A percentile compares a stretch with the other conserved stretches of the same genome.
Conservation (phyloP, 92 coral and sea anemone genomes). For the Parazoanthus atlanticus region DNA sequence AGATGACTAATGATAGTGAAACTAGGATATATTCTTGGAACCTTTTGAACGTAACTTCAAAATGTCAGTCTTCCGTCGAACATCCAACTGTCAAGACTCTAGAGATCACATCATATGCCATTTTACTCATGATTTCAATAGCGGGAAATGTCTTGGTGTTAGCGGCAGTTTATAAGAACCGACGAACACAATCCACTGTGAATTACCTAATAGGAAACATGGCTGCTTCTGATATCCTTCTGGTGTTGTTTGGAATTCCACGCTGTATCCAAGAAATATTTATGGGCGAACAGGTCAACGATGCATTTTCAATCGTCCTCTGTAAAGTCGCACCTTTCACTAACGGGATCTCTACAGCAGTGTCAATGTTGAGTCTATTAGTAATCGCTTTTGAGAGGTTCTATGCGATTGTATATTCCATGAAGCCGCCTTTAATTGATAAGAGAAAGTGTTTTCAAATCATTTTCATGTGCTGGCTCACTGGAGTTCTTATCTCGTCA, state of each 20-base stretch:
- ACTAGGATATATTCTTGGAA: neutral
- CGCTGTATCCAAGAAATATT: conserved; percentile 5
- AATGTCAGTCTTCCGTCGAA: neutral
- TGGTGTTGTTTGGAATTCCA: neutral
- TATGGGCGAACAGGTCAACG: conserved; percentile 12
- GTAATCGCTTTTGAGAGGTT: neutral
- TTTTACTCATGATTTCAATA: neutral
- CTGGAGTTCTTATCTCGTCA: conserved; percentile 6
- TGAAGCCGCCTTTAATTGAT: conserved; percentile 11
- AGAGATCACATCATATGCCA: neutral
- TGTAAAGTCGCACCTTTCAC: conserved; percentile 9
- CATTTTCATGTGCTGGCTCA: neutral
- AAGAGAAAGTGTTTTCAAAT: neutral
- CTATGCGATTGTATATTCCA: neutral
- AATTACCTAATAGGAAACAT: neutral
- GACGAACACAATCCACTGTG: neutral
- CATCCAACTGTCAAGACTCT: neutral
- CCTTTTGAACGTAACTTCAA: neutral
- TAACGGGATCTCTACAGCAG: neutral
- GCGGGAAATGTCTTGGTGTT: neutral
- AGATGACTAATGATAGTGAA: neutral
- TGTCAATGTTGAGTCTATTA: neutral
- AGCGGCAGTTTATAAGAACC: neutral
- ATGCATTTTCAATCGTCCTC: conserved; percentile 8
- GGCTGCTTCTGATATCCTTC: conserved; percentile 3